Percentiles rank a stretch among this genome's conserved stretches.
Conservation (phyloP, 2,888 invertebrate genomes). For the Glaucopsyche alexis region DNA sequence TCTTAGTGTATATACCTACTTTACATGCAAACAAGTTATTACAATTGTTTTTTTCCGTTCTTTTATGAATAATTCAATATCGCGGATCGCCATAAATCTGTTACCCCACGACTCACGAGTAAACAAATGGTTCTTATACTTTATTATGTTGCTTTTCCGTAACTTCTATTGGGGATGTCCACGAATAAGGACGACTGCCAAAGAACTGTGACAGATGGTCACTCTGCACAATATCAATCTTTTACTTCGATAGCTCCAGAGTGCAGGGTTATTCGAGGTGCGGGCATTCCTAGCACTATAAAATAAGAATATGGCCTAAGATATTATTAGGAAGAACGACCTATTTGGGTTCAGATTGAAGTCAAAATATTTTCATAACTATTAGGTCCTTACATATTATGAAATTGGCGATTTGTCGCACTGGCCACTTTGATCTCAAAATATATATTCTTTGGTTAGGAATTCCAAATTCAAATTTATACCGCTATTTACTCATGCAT, state of each 20-base stretch:
- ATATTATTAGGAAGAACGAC: no score
- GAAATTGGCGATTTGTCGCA: no score
- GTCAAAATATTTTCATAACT: no score
- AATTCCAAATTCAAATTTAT: no score
- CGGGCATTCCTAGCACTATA: no score
- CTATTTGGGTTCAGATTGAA: no score
- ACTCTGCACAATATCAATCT: background rate
- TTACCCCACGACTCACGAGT: background rate
- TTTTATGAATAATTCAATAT: slow-evolving; percentile 9
- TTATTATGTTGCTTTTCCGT: background rate
- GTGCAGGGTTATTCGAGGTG: slow-evolving; percentile 7
- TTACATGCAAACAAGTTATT: slow-evolving; percentile 3
- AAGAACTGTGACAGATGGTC: background rate
- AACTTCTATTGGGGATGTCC: slow-evolving; percentile 1
- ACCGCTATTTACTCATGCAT: no score
- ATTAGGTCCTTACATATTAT: no score
- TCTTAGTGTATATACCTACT: background rate
- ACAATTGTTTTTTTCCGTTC: background rate
- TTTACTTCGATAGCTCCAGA: background rate
- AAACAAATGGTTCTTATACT: slow-evolving; percentile 3
- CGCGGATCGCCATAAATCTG: background rate
- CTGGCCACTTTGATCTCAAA: no score
- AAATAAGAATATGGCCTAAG: no score
- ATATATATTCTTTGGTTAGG: no score
- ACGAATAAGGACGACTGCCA: background rate